Conservation (phyloP, 2,113 vertebrate species). For the Austrofundulus limnaeus region DNA sequence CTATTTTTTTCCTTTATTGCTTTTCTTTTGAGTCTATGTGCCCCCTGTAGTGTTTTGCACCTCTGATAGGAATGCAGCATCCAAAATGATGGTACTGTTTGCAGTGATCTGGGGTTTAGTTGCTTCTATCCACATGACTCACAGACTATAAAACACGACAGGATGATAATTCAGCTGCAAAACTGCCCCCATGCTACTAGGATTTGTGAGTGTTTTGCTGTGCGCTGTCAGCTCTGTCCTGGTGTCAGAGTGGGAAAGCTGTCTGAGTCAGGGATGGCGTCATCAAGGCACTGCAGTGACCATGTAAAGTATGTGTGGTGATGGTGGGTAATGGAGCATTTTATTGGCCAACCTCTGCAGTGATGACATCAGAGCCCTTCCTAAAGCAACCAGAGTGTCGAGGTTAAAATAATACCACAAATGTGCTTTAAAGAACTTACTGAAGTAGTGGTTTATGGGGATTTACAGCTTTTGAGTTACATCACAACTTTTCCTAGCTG, state of each 20-base stretch:
- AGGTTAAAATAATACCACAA: constrained; percentile 1
- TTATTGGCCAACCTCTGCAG: constrained; percentile 32
- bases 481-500: no score
- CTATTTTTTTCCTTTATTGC: constrained; percentile 10
- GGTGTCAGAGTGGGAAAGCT: constrained; percentile 47
- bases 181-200: constrained; percentile 20
- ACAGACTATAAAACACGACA: constrained; percentile 30
- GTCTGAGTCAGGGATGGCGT: constrained; percentile 56
- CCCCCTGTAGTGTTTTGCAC: neutral
- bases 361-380: constrained; percentile 9
- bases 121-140: constrained; percentile 39
- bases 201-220: constrained; percentile 40
- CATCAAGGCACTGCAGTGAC: constrained; percentile 43
- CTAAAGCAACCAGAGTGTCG: constrained; percentile 15
- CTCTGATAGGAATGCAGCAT: constrained; percentile 13
- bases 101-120: constrained; percentile 15
- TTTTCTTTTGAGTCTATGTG: constrained; percentile 3
- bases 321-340: constrained; percentile 45
- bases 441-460: neutral
- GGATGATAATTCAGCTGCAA: constrained; percentile 27
- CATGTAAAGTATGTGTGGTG: constrained; percentile 24
- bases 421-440: neutral
- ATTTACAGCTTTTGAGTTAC: neutral
- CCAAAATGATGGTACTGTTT: constrained; percentile 22
- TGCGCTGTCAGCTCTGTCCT: constrained; percentile 13